Base-by-base conservation (phyloP, 2,113 vertebrate species). In the Vireo altiloquus region DNA sequence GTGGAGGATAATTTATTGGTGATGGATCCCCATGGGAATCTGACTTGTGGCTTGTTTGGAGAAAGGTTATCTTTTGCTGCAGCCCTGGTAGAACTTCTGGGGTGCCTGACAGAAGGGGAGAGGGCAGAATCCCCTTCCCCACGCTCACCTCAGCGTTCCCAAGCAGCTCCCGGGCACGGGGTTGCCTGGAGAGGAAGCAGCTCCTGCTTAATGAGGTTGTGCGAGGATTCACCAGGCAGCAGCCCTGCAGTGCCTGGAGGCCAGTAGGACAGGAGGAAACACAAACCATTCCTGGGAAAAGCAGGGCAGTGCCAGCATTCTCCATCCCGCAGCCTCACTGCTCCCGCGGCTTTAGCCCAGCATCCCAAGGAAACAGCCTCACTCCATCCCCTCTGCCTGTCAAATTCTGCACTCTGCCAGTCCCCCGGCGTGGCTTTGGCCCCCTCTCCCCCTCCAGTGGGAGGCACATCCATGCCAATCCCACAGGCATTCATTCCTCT, bases 241-340 rank as follows among this genome's bases (percentile, higher is more conserved):
- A 47, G 4, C 2, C 1, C 24, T 37, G 18, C 69, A 39, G 50
- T 22, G 66, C 90, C 76, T 35, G 46, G 71, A 59, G 92, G 54
- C 31, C 50, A 35, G n/a, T 0, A 12, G 69, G 53, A 46, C 39
- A 13, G 11, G 49, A 18, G 20, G 25, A 69, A 90, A 47, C 10
- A 22, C 86, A 54, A 88, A 65, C 8, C 69, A 40, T 70, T 80
- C 54, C 53, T 40, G 56, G 33, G 42, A 52, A 70, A 76, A 78
- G 42, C 9, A 2, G 39, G 35, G 35, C 33, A 11, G 0, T 4
- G 5, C 31, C 16, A 44, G 22, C 15, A 1, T 24, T 59, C 54
- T 74, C 2, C 9, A 4, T 33, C 49, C 24, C 1, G 0, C 40
- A 9, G 19, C 50, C n/a, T 22, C 86, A 16, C 20, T 0, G 0